Evolutionary conservation across 1,140 invertebrate species (phyloP), one percentile per base, ranked within the genome.

Genomic region (Ostrea edulis): DNA sequence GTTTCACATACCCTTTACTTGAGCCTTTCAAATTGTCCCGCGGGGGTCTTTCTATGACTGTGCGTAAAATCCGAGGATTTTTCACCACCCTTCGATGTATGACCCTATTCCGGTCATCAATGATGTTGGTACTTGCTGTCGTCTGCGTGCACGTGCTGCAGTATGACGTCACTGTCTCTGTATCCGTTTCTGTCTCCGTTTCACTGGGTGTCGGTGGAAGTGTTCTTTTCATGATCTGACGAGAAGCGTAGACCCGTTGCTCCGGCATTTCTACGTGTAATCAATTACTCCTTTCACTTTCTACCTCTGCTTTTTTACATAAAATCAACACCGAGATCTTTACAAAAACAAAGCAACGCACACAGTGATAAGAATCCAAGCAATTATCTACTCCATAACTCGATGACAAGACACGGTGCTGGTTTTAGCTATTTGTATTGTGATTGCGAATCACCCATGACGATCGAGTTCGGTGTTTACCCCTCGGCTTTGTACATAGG

Each of bases 401-500:
- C 17, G 17, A 83, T 53, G 52, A 53, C 82, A 53, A 53, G 52
- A 52, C 82, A 83, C 44, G 8, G 52, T 17, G 12, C 52, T 53
- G 44, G 29, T 44, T 83, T 83, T 83, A 17, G 52, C 82, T 22
- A 53, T 83, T 83, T 83, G n/a, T n/a, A 83, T 83, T 53, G 44
- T 83, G 44, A 54, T 83, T 83, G 82, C 44, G 44, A 83, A 52
- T 83, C 82, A 83, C 82, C 82, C 82, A 83, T 83, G 82, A 83
- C 82, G 44, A 83, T 83, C 14, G 51, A 35, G 14, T 29, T 29
- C 12, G 14, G 25, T 77, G 68, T 77, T 77, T 77, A 77, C 68
- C 29, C 0, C 25, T 77, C 68, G 68, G 68, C 68, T 77, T 77
- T 77, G 68, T 77, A 25, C n/a, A 8, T 11, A 29, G 68, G 68